Evolutionary conservation across 1,140 invertebrate species (phyloP).

Genomic region (Teleopsis dalmanni): DNA sequence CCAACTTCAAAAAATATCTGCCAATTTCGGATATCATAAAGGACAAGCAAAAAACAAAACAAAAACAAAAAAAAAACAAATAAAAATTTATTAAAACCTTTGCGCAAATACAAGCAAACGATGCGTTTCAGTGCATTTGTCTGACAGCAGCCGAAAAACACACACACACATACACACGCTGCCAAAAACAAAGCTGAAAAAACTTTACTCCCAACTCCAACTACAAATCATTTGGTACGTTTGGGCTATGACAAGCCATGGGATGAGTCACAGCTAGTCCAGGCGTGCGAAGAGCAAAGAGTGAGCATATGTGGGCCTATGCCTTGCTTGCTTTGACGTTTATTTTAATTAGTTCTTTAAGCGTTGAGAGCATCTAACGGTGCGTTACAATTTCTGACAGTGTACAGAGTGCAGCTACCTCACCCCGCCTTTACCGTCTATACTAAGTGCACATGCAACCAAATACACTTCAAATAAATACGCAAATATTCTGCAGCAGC

Average conservation of each 20-base stretch:
- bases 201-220: neutral
- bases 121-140: constrained; percentile 11
- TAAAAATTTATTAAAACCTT: constrained; percentile 6
- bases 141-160: neutral
- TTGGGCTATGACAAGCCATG: too few species aligned
- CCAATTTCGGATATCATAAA: too few species aligned
- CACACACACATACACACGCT: neutral
- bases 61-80: constrained; percentile 5
- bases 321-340: constrained; percentile 17
- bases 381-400: constrained; percentile 11
- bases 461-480: neutral
- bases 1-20: too few species aligned
- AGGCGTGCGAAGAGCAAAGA: too few species aligned
- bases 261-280: too few species aligned
- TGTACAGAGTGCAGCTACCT: neutral
- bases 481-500: neutral
- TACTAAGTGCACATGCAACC: neutral
- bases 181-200: neutral
- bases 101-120: neutral
- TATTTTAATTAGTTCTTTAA: constrained; percentile 18
- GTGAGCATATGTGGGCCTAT: too few species aligned
- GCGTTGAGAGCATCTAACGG: constrained; percentile 8
- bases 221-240: constrained; percentile 10
- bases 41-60: constrained; percentile 5
- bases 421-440: too few species aligned